These are phyloP conservation scores for Drosophila quinaria DNA, from an alignment of 2,888 invertebrate genomes.

Conservation along the genomic window DNA sequence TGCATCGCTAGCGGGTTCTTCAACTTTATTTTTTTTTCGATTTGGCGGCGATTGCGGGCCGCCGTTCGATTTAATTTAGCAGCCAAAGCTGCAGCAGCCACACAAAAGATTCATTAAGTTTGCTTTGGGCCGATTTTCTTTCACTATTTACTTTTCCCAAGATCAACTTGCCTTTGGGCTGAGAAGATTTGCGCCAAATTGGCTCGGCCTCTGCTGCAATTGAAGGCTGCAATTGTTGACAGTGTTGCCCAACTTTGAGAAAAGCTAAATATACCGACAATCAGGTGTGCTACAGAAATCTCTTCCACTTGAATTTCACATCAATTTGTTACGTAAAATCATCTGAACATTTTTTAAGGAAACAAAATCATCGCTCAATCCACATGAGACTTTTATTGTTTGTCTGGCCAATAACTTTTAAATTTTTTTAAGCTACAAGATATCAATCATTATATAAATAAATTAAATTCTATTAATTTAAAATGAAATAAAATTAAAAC, in stretches of 20 bases:
- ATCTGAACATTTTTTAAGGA: too few relatives aligned
- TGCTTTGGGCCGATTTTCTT: constrained; percentile 48
- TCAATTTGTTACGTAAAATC: too few relatives aligned
- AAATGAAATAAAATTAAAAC: too few relatives aligned
- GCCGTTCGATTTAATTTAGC: constrained; percentile 70
- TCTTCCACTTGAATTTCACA: too few relatives aligned
- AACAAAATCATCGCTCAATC: too few relatives aligned
- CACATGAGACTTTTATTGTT: too few relatives aligned
- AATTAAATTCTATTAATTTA: too few relatives aligned
- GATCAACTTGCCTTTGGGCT: constrained; percentile 63
- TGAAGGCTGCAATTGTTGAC: constrained; percentile 16
- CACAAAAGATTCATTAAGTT: constrained; percentile 74
- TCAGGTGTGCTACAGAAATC: too few relatives aligned
- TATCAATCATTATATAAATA: too few relatives aligned
- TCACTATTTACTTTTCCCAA: constrained; percentile 76
- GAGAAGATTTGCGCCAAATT: constrained; percentile 73
- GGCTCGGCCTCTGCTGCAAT: constrained; percentile 24
- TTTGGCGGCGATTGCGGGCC: constrained; percentile 67
- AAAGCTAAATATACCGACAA: neutral
- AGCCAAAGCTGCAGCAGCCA: constrained; percentile 34
- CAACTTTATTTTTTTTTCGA: constrained; percentile 61
- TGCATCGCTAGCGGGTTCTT: constrained; percentile 12
- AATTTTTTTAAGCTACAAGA: too few relatives aligned
- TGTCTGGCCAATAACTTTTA: too few relatives aligned
- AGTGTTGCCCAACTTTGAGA: neutral